Conservation (phyloP, 2,888 invertebrate genomes). For the Morinoia aosen region DNA sequence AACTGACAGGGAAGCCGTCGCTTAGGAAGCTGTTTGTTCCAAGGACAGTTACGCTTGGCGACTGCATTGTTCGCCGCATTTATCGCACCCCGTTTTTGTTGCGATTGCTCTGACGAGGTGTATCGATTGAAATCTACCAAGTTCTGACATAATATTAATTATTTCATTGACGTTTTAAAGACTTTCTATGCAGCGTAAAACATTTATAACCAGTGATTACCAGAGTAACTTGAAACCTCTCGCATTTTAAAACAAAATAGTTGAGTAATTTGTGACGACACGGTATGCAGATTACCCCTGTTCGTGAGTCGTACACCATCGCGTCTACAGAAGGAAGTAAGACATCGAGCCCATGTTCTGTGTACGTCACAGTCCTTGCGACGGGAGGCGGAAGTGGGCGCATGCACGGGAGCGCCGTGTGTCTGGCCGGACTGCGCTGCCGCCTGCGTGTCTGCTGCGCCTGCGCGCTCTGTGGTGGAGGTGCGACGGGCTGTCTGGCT, state of each 20-base stretch:
- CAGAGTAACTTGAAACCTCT: background rate
- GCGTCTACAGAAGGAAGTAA: background rate
- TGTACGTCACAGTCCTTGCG: background rate
- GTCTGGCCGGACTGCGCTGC: background rate
- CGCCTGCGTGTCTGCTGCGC: background rate
- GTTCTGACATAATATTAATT: background rate
- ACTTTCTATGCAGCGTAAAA: background rate
- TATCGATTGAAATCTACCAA: background rate
- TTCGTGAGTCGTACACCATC: background rate
- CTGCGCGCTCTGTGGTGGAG: background rate
- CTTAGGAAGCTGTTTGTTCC: background rate
- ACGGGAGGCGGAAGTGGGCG: background rate
- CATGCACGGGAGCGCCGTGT: background rate
- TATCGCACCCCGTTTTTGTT: background rate
- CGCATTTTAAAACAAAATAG: background rate
- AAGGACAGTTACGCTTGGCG: background rate
- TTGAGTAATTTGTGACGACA: too few relatives aligned
- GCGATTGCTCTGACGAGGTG: background rate
- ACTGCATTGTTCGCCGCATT: background rate
- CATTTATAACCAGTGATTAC: background rate
- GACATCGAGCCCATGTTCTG: background rate
- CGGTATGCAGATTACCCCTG: too few relatives aligned
- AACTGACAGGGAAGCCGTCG: background rate
- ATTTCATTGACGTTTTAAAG: background rate
- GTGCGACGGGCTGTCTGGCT: background rate